Base-by-base conservation (phyloP, 2,888 invertebrate species). In the Dimorphilus gyrociliatus region DNA sequence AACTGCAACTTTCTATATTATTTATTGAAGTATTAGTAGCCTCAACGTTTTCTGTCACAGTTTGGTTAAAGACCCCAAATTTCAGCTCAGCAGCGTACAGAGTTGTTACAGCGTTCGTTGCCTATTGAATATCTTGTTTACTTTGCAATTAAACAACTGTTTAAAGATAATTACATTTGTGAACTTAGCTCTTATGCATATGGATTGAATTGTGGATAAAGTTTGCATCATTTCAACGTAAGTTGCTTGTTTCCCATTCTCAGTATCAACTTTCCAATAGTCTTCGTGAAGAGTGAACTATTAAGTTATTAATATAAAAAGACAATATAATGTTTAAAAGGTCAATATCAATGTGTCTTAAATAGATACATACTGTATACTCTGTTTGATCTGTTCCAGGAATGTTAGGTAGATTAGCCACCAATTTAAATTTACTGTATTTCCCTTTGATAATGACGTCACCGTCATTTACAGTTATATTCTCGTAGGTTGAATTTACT, bases 1-100 rank as follows among this genome's bases (percentile, higher is more conserved):
- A 92, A 3, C 76, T 74, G 52, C 92, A 92, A 50, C 76, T 76
- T 60, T 94, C 92, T 17, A 94, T 78, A 85, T 41, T 38, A 18
- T 25, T 35, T n/a, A n/a, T n/a, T n/a, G n/a, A n/a, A n/a, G n/a
- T n/a, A n/a, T n/a, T n/a, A n/a, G n/a, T n/a, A n/a, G n/a, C n/a
- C n/a, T n/a, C n/a, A n/a, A n/a, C n/a, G n/a, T n/a, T n/a, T n/a
- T n/a, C n/a, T n/a, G n/a, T n/a, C n/a, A n/a, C n/a, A n/a, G n/a
- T n/a, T n/a, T n/a, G n/a, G n/a, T n/a, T n/a, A n/a, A n/a, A n/a
- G n/a, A n/a, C n/a, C n/a, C n/a, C n/a, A n/a, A n/a, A n/a, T n/a
- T n/a, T n/a, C n/a, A n/a, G n/a, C n/a, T n/a, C n/a, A n/a, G n/a
- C n/a, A n/a, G n/a, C n/a, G n/a, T n/a, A n/a, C n/a, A n/a, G n/a